Evolutionary conservation across 2,888 invertebrate species (phyloP).

Genomic region (Adineta ricciae): DNA sequence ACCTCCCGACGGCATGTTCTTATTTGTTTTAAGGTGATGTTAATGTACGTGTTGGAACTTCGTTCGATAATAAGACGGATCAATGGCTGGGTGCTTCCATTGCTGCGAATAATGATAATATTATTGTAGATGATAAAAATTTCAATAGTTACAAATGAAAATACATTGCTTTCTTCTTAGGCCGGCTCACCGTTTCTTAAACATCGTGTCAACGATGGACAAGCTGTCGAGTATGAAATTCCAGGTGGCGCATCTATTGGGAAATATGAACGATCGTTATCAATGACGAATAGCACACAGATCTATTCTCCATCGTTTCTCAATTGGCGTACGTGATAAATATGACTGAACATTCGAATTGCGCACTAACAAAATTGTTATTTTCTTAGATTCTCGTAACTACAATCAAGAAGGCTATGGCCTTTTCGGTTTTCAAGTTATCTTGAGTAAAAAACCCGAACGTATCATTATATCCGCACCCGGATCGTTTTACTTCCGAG

Average conservation of each 20-base stretch:
- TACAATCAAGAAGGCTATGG: slow-evolving; percentile 17
- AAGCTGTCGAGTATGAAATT: neutral
- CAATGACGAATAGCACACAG: neutral
- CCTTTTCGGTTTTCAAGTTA: slow-evolving; percentile 2
- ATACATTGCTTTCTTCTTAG: neutral
- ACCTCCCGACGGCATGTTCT: no score
- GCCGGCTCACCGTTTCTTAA: slow-evolving; percentile 1
- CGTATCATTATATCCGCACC: neutral
- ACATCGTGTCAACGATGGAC: slow-evolving; percentile 2
- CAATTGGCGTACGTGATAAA: neutral
- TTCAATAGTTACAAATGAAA: neutral
- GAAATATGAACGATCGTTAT: neutral
- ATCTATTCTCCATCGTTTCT: neutral
- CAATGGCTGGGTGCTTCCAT: slow-evolving; percentile 20
- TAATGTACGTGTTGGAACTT: neutral
- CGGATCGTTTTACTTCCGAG: slow-evolving; percentile 18
- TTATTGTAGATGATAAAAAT: neutral
- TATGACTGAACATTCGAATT: no score
- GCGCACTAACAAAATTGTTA: neutral
- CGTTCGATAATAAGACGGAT: slow-evolving; percentile 11
- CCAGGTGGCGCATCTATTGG: neutral
- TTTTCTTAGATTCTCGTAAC: neutral
- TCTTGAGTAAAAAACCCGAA: neutral
- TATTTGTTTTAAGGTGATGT: neutral
- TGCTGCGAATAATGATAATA: neutral